Base-by-base conservation (phyloP, 2,888 invertebrate genomes). In the Cephus pygmeus region DNA sequence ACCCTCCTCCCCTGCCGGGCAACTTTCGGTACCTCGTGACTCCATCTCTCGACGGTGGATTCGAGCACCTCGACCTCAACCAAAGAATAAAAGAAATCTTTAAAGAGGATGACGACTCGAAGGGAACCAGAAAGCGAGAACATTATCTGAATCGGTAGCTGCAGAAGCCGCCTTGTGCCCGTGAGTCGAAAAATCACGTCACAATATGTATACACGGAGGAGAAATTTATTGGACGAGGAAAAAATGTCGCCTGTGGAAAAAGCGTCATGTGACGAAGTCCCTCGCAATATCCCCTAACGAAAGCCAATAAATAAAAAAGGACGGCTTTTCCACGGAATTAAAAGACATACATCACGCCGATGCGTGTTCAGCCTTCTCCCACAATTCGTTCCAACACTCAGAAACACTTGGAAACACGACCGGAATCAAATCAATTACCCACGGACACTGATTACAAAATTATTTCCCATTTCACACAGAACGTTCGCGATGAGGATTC, bases 291-390 rank as follows among this genome's bases (percentile, higher is more conserved):
- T 88, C 88, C 87, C 83, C 85, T 85, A 87, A 87, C 88, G 83
- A 87, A 87, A 84, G 87, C 87, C 88, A 88, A 89, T 89, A 89
- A 89, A 89, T 89, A 78, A 75, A 89, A 35, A 89, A 88, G 85
- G 83, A 87, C 85, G 84, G 81, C 83, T 86, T 84, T 81, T 81
- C 83, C 84, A 79, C 85, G 87, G 86, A 89, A 89, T 89, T 89
- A 89, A 89, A 89, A 89, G 87, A 84, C 89, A 89, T 89, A 88
- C 83, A 89, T 89, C 89, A 89, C 87, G 83, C 82, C 81, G 83
- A 33, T 71, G 71, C 12, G 71, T 71, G 56, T 56, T 56, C 56
- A 15, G 56, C 23, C 56, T 56, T 9, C 56, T 31, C 31, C 71
- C 71, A 23, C 71, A 33, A 71, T 34, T 34, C 71, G 56, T 56